These are phyloP conservation scores for Miichthys miiuy DNA, from an alignment of 2,797 vertebrate species.

Conservation along the genomic window DNA sequence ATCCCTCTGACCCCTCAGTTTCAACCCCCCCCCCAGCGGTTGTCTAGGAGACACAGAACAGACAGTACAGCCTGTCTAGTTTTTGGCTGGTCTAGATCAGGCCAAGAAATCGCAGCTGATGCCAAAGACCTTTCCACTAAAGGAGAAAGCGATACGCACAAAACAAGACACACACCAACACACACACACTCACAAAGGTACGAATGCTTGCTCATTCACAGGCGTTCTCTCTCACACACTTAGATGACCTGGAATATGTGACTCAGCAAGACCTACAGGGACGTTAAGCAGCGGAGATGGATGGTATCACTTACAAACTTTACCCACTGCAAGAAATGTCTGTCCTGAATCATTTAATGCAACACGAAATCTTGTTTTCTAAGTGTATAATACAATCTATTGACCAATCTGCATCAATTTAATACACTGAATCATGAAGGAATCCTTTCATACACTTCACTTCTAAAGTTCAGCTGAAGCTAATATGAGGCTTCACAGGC, in stretches of 20 bases:
- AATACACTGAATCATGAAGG: neutral
- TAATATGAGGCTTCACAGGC: neutral
- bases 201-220: slow-evolving; percentile 37
- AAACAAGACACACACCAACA: neutral
- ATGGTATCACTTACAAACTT: slow-evolving; percentile 52
- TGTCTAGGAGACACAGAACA: slow-evolving; percentile 69
- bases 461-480: neutral
- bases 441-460: neutral
- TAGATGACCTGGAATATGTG: slow-evolving; percentile 62
- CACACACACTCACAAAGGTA: slow-evolving; percentile 31
- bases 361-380: neutral
- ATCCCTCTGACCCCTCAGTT: slow-evolving; percentile 60
- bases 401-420: neutral
- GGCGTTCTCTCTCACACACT: slow-evolving; percentile 25
- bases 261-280: slow-evolving; percentile 67
- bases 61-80: slow-evolving; percentile 61
- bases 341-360: neutral
- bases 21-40: slow-evolving; percentile 46
- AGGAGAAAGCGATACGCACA: slow-evolving; percentile 47
- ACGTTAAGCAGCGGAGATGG: slow-evolving; percentile 29
- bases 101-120: slow-evolving; percentile 57
- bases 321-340: slow-evolving; percentile 29
- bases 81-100: slow-evolving; percentile 39
- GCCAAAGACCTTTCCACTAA: slow-evolving; percentile 59
- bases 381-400: neutral